Base-by-base conservation (phyloP, 1,140 invertebrate genomes). In the Eubasilissa regina region DNA sequence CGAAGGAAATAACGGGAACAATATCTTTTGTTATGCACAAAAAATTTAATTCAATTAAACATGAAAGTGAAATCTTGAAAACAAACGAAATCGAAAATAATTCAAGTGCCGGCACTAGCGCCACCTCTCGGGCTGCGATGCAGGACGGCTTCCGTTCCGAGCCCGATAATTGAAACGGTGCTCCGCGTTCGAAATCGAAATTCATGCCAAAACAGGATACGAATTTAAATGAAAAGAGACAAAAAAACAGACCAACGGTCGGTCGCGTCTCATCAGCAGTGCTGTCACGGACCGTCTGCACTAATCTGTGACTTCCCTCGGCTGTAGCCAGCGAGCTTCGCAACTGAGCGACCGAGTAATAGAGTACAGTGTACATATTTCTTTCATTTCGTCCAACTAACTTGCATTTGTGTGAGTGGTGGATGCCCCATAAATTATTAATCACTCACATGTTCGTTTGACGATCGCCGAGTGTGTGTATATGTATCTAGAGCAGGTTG, bases 161-260 rank as follows among this genome's bases (percentile, higher is more conserved):
- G 64, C 47, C 47, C 13, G 12, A 68, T 45, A 68, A 68, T 68
- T 68, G 35, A 47, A 68, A 48, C 64, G 44, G 9, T 15, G 64
- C 64, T 9, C 44, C 15, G 64, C 44, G 64, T 17, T 68, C 64
- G 64, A 68, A 68, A 68, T 68, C 17, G 64, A 68, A 68, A 68
- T 45, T 47, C 43, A 15, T 15, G 64, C 3, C 44, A 68, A n/a
- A 47, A 6, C 64, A 47, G 44, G 15, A 47, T 15, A 45, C 64
- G 64, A 21, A 17, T 47, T 45, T 35, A 21, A 25, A 35, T n/a
- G n/a, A 25, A 43, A 43, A 19, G 35, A 21, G 19, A 51, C 48
- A 51, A 51, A 64, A 64, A 10, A 44, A 44, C 25, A 25, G 35
- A 64, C 19, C 8, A 64, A 64, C 21, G 35, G 25, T 35, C 12